A percentile compares a stretch with the other conserved stretches of the same genome.
Conservation (phyloP, 2,888 invertebrate genomes). For the Pyrrhia umbra region DNA sequence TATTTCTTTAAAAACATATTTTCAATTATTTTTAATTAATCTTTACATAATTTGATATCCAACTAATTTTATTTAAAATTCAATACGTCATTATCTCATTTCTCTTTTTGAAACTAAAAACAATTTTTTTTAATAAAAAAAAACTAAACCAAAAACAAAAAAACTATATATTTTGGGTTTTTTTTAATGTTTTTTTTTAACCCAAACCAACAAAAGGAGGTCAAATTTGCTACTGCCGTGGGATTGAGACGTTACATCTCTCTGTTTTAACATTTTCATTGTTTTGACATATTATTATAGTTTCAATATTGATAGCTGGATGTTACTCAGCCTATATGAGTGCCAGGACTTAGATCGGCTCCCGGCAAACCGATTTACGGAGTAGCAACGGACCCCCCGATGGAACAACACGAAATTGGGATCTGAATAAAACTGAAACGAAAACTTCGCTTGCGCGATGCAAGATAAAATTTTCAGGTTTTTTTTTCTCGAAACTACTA, state of each 20-base stretch:
- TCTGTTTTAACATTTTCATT: background rate
- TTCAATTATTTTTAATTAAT: too few species aligned
- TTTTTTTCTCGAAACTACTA: background rate
- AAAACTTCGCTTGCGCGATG: conserved; percentile 29
- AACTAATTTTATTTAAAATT: too few species aligned
- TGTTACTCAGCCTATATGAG: conserved; percentile 8
- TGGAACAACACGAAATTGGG: background rate
- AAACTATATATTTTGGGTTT: too few species aligned
- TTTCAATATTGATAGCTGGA: conserved; percentile 9
- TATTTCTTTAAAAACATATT: too few species aligned
- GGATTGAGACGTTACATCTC: background rate
- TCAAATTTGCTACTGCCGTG: conserved; percentile 28
- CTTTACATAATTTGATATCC: too few species aligned
- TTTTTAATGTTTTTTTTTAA: background rate
- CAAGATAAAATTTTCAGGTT: conserved; percentile 13
- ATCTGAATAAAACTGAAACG: background rate
- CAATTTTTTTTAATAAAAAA: background rate
- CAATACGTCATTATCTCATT: too few species aligned
- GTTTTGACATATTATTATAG: background rate
- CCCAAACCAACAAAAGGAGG: conserved; percentile 25
- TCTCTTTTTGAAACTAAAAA: too few species aligned
- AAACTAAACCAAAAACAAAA: background rate
- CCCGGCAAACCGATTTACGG: conserved; percentile 21
- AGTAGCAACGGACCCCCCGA: conserved; percentile 48
- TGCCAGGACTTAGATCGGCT: conserved; percentile 28